Evolutionary conservation across 2,888 invertebrate species (phyloP).

Genomic region (Cataglyphis rosenhaueri): DNA sequence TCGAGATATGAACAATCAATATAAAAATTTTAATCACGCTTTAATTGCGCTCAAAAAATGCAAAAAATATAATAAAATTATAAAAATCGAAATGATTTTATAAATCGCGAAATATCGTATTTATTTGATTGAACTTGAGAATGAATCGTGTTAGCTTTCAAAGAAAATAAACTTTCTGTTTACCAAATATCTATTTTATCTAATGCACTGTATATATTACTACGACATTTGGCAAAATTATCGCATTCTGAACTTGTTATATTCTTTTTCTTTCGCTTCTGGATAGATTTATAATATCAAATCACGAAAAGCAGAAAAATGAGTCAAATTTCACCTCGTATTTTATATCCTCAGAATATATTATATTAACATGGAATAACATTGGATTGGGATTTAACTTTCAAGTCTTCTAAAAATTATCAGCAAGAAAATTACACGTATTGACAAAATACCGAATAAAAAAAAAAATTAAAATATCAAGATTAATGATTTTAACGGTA

Average conservation of each 20-base stretch:
- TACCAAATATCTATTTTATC: not conserved
- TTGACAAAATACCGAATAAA: not conserved
- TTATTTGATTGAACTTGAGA: not conserved
- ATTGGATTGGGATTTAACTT: not conserved
- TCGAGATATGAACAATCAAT: not conserved
- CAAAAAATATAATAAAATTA: constrained; percentile 32
- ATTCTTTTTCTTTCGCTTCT: not conserved
- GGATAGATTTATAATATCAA: not conserved
- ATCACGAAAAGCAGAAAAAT: not conserved
- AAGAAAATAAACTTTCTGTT: not conserved
- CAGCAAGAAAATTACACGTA: not conserved
- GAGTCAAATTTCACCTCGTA: not conserved
- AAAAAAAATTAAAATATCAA: not conserved
- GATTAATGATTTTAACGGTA: not conserved
- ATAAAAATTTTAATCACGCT: not conserved
- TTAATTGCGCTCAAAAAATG: not conserved
- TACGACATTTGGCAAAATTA: not conserved
- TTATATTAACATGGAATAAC: not conserved
- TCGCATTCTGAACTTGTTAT: not conserved
- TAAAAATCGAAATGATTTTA: constrained; percentile 47
- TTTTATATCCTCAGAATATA: not conserved
- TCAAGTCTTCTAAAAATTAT: not conserved
- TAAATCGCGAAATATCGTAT: constrained; percentile 29
- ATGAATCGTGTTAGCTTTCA: not conserved
- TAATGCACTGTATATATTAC: not conserved